Conservation (phyloP, 1,140 invertebrate genomes). For the Bombus haemorrhoidalis region DNA sequence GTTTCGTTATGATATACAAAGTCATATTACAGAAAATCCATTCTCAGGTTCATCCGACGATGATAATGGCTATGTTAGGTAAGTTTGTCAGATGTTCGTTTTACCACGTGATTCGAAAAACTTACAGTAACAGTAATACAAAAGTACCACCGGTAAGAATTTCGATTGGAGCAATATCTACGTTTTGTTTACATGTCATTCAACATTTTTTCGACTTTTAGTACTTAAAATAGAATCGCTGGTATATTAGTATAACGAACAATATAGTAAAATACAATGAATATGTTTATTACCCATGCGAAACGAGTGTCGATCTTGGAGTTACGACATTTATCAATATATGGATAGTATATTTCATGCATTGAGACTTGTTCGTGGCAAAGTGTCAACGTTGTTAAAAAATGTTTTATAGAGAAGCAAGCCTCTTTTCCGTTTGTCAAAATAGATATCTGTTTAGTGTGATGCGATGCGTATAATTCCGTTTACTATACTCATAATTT, state of each 20-base stretch:
- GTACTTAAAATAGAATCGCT: background rate
- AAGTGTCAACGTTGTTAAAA: background rate
- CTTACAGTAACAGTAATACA: background rate
- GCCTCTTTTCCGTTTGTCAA: background rate
- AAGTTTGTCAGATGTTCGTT: background rate
- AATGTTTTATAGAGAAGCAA: background rate
- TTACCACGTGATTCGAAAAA: background rate
- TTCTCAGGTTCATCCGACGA: slow-evolving; percentile 52
- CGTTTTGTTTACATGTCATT: slow-evolving; percentile 55
- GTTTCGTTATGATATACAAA: slow-evolving; percentile 16
- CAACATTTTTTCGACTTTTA: background rate
- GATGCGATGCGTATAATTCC: background rate
- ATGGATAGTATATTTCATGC: background rate
- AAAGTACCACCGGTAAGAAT: slow-evolving; percentile 23
- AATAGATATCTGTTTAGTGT: background rate
- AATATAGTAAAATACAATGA: no score
- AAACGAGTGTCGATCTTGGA: background rate
- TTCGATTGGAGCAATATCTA: background rate
- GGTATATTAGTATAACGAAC: no score
- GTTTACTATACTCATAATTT: background rate
- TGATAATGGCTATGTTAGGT: slow-evolving; percentile 48
- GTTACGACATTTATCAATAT: background rate
- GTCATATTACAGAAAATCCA: slow-evolving; percentile 1
- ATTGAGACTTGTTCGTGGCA: background rate
- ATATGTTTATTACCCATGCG: background rate